Percentiles rank a stretch among this genome's conserved stretches.
These are phyloP conservation scores for Serinus canaria DNA, from an alignment of 2,113 vertebrate genomes.

Conservation along the genomic window DNA sequence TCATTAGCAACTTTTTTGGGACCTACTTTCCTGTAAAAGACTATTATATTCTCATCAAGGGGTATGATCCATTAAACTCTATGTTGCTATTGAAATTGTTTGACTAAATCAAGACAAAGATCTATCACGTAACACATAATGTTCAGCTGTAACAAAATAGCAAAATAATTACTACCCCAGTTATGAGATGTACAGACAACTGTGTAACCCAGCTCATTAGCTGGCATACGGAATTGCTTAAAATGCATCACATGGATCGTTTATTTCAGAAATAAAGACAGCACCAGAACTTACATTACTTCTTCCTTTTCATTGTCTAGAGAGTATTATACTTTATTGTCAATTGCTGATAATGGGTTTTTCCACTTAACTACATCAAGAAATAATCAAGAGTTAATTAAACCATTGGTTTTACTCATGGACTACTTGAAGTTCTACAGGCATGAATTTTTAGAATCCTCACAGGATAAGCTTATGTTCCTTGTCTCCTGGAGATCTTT, in stretches of 20 bases:
- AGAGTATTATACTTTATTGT: background rate
- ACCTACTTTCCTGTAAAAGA: background rate
- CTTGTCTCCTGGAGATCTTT: background rate
- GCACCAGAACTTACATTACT: background rate
- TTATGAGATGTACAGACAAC: background rate
- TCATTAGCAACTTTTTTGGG: background rate
- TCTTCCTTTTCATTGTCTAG: background rate
- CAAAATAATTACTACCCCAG: background rate
- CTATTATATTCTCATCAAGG: background rate
- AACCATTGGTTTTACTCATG: background rate
- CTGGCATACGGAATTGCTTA: background rate
- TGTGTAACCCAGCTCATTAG: background rate
- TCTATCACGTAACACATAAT: background rate
- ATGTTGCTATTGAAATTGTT: background rate
- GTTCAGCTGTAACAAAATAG: background rate
- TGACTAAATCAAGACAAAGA: background rate
- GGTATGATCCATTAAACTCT: background rate
- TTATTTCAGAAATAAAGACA: background rate
- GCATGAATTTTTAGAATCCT: background rate
- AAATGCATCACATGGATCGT: background rate
- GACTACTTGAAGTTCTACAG: background rate
- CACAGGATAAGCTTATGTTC: background rate
- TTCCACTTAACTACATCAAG: background rate
- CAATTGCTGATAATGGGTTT: background rate
- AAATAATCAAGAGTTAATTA: background rate